Evolutionary conservation across 2,888 invertebrate genomes (phyloP).

Genomic region (Actias luna): DNA sequence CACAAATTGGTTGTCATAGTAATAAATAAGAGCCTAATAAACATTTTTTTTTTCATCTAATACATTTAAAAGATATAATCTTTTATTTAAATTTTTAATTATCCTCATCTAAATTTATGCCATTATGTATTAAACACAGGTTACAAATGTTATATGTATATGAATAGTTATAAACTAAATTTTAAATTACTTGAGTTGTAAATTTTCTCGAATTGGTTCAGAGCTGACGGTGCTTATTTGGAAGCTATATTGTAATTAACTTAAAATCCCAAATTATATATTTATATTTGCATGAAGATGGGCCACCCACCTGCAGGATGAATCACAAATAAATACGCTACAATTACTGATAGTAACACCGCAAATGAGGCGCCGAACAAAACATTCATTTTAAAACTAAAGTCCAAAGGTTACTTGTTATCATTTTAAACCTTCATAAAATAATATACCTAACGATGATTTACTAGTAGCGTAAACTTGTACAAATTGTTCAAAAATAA

Average conservation of each 20-base stretch:
- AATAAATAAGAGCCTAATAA: no score
- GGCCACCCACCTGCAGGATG: slow-evolving; percentile 55
- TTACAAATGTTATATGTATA: no score
- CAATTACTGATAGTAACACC: slow-evolving; percentile 48
- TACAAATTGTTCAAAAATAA: neutral
- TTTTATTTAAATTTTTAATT: no score
- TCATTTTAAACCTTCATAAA: slow-evolving; percentile 14
- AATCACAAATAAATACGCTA: slow-evolving; percentile 51
- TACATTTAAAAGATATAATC: no score
- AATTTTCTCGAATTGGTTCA: no score
- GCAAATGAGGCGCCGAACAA: slow-evolving; percentile 39
- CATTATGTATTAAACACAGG: no score
- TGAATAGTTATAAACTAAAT: no score
- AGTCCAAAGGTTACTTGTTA: slow-evolving; percentile 55
- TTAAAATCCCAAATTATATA: neutral
- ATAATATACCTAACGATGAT: slow-evolving; percentile 3
- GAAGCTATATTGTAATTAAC: neutral
- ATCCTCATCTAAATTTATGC: no score
- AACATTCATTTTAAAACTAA: slow-evolving; percentile 35
- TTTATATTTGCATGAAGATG: neutral
- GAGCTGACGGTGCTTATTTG: neutral
- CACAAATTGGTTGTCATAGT: no score
- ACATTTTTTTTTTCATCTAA: no score
- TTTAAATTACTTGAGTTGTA: no score
- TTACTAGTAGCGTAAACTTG: neutral